Conservation (phyloP, 2,113 vertebrate species). For the Peromyscus maniculatus region DNA sequence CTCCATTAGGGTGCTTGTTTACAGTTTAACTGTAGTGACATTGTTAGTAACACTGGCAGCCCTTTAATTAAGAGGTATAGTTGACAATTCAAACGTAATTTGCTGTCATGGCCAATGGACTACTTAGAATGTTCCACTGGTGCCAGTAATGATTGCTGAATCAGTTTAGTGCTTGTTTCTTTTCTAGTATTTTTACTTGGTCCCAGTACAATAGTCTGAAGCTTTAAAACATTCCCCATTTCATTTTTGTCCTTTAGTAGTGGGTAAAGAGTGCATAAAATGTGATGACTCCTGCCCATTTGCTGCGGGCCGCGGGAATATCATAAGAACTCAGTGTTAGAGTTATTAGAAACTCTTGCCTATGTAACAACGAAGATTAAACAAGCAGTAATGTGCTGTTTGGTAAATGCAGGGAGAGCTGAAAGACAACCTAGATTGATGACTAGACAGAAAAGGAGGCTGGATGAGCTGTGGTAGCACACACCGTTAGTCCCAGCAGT, state of each 20-base stretch:
- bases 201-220: conserved; percentile 34
- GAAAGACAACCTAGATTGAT: neutral
- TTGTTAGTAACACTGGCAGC: conserved; percentile 31
- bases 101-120: conserved; percentile 33
- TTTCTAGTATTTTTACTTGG: conserved; percentile 16
- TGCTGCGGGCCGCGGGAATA: neutral
- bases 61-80: conserved; percentile 65
- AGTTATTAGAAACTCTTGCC: conserved; percentile 31
- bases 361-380: conserved; percentile 2
- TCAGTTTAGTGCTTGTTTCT: neutral
- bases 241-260: conserved; percentile 47
- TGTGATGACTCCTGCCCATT: neutral
- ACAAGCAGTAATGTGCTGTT: neutral
- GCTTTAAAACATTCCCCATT: conserved; percentile 43
- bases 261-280: neutral
- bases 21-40: conserved; percentile 65
- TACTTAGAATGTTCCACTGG: conserved; percentile 3
- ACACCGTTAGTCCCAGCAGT: neutral
- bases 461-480: neutral
- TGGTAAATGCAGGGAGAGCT: neutral
- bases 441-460: neutral
- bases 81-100: conserved; percentile 62
- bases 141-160: neutral
- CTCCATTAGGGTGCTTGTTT: conserved; percentile 49
- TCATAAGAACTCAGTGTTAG: neutral